A percentile compares a stretch with the other conserved stretches of the same genome.
Conservation (phyloP, 2,113 vertebrate species). For the Rhynchopsitta pachyrhyncha region DNA sequence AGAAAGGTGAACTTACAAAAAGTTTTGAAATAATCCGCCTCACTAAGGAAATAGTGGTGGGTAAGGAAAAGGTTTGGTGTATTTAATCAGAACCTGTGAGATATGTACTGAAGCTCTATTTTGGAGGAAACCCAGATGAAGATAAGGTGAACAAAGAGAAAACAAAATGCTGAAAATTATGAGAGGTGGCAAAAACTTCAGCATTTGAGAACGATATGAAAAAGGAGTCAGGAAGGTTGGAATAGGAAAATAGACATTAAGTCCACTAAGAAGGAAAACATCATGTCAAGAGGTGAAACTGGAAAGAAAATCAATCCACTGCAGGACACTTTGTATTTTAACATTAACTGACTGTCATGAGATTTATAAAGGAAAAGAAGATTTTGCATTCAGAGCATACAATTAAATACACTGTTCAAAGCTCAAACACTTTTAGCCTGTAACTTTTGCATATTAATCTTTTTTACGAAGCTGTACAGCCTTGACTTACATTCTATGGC, state of each 20-base stretch:
- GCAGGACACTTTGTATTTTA: not conserved
- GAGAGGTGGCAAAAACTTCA: not conserved
- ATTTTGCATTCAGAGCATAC: not conserved
- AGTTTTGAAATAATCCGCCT: not conserved
- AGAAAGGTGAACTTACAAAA: not conserved
- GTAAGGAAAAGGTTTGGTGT: not conserved
- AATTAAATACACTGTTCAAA: not conserved
- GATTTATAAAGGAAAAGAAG: not conserved
- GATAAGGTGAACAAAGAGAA: not conserved
- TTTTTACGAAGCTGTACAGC: not conserved
- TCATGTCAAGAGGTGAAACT: not conserved
- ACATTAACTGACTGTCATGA: not conserved
- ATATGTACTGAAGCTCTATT: rapidly evolving
- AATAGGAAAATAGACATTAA: not conserved
- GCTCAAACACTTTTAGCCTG: not conserved
- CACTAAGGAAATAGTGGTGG: not conserved
- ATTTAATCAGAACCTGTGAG: not conserved
- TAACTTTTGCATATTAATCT: slow-evolving; percentile 14
- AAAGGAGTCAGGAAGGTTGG: not conserved
- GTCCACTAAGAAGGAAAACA: not conserved
- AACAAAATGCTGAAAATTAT: not conserved
- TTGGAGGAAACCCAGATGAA: not conserved
- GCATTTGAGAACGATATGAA: not conserved
- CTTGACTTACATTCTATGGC: not conserved
- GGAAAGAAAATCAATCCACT: not conserved